Conservation (phyloP, 2,797 vertebrate genomes). For the Sternotherus odoratus region DNA sequence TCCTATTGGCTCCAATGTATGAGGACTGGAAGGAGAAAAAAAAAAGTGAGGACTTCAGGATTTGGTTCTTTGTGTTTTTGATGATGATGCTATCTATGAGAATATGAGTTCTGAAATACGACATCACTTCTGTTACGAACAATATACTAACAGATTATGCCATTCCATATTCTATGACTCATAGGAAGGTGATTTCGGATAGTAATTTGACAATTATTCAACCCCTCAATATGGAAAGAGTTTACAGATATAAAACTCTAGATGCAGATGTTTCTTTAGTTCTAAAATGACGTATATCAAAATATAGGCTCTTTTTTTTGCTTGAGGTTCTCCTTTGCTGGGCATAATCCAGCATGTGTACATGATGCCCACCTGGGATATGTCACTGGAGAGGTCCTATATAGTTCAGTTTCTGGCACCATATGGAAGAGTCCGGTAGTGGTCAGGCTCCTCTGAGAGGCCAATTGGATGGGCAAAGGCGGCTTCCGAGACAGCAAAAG, state of each 20-base stretch:
- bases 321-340: neutral
- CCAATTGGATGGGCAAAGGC: neutral
- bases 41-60: neutral
- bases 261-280: neutral
- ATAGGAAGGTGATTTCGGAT: neutral
- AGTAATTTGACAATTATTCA: neutral
- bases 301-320: neutral
- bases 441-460: neutral
- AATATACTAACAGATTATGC: neutral
- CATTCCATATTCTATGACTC: neutral
- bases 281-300: neutral
- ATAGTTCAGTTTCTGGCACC: neutral
- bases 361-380: neutral
- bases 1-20: neutral
- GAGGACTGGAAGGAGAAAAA: neutral
- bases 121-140: accelerated
- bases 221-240: neutral
- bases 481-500: neutral
- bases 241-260: neutral
- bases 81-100: neutral
- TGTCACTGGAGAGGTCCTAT: neutral
- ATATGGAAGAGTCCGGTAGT: neutral
- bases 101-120: neutral
- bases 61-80: neutral
- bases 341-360: neutral